A percentile compares a stretch with the other conserved stretches of the same genome.
These are phyloP conservation scores for Psephotus haematonotus DNA, from an alignment of 2,113 vertebrate genomes.

Conservation along the genomic window DNA sequence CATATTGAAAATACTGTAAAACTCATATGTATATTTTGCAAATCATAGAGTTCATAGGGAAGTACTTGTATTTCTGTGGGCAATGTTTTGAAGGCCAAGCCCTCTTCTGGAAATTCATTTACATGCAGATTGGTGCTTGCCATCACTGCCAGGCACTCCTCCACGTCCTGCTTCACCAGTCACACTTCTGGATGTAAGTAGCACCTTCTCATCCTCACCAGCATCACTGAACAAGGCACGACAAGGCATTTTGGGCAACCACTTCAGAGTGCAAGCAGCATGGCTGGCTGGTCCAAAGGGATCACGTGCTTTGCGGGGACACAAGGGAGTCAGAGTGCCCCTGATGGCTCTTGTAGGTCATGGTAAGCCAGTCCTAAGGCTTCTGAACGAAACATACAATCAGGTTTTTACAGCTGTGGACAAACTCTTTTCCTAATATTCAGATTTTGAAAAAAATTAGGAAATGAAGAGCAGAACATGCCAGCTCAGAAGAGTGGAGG, in stretches of 20 bases:
- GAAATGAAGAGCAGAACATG: not conserved
- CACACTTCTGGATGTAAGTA: accelerated
- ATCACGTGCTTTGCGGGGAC: accelerated
- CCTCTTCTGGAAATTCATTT: not conserved
- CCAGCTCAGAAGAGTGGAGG: not conserved
- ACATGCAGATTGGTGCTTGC: not conserved
- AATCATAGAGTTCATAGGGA: not conserved
- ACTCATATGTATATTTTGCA: not conserved
- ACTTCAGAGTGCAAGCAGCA: accelerated
- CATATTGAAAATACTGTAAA: slow-evolving; percentile 2
- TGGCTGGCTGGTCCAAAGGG: not conserved
- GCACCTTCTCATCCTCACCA: not conserved
- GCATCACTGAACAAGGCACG: not conserved
- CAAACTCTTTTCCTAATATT: not conserved
- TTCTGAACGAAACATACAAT: accelerated
- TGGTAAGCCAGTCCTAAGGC: not conserved
- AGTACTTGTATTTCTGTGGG: not conserved
- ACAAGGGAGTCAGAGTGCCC: accelerated
- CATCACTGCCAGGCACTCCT: not conserved
- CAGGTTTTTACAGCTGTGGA: not conserved
- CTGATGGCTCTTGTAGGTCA: not conserved
- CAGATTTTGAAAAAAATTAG: not conserved
- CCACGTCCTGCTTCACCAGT: not conserved
- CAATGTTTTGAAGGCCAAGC: not conserved
- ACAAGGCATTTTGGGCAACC: not conserved